phyloP scores from a whole-genome alignment of 1,140 invertebrate genomes.

The Drosophila triauraria region DNA sequence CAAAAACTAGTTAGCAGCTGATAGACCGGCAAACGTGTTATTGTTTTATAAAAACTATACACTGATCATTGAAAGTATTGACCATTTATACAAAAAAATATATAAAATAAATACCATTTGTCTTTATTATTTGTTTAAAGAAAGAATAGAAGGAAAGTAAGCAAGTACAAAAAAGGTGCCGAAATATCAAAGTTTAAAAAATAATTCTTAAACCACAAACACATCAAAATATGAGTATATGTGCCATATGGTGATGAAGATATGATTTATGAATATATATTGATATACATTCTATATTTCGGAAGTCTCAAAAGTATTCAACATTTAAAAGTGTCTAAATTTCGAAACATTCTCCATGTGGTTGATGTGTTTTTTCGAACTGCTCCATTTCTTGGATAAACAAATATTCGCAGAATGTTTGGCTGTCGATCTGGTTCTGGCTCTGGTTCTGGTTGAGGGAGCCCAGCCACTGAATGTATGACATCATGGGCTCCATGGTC shows the following conservation, averaged over 20 bases:
- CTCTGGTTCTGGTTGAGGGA: constrained; percentile 47
- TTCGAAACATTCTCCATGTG: constrained; percentile 26
- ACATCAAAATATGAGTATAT: neutral
- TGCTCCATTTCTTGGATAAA: constrained; percentile 48
- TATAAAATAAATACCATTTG: neutral
- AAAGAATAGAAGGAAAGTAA: neutral
- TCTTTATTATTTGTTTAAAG: no score
- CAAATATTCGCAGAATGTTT: constrained; percentile 44
- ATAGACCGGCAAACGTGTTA: constrained; percentile 23
- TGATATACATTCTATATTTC: neutral
- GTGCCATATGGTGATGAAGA: neutral
- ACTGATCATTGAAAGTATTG: constrained; percentile 2
- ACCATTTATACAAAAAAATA: neutral
- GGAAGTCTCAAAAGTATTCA: neutral
- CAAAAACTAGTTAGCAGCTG: constrained; percentile 35
- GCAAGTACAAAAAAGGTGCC: neutral
- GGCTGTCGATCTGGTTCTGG: constrained; percentile 47
- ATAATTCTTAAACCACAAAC: neutral
- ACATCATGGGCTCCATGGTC: constrained; percentile 49
- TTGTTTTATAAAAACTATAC: neutral
- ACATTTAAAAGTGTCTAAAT: constrained; percentile 1
- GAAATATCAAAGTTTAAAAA: neutral
- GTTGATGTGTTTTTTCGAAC: constrained; percentile 14
- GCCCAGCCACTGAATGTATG: constrained; percentile 30
- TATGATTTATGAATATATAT: neutral